These are phyloP conservation scores for Bemisia tabaci DNA, from an alignment of 1,140 invertebrate species.

Conservation along the genomic window DNA sequence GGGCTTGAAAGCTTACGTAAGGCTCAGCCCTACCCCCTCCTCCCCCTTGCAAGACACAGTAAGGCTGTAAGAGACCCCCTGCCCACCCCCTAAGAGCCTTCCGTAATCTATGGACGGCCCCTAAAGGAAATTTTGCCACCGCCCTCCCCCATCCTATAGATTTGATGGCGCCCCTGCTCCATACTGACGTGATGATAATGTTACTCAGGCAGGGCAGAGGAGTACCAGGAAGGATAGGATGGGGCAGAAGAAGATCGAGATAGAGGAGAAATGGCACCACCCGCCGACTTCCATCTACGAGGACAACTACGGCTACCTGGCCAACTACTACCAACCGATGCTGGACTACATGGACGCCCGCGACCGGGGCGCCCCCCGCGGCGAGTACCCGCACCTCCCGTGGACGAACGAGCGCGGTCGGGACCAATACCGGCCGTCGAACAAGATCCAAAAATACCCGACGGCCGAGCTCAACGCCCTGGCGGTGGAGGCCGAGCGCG, in stretches of 20 bases:
- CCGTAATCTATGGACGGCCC: no score
- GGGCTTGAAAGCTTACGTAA: no score
- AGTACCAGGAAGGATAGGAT: no score
- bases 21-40: no score
- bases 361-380: slow-evolving; percentile 21
- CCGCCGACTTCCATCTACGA: slow-evolving; percentile 56
- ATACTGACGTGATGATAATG: no score
- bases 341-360: slow-evolving; percentile 56
- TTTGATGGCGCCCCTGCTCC: no score
- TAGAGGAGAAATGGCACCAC: slow-evolving; percentile 29
- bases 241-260: not conserved
- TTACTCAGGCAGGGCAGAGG: no score
- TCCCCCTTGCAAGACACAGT: no score
- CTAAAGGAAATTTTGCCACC: no score
- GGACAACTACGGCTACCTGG: slow-evolving; percentile 62
- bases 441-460: slow-evolving; percentile 22
- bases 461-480: slow-evolving; percentile 8
- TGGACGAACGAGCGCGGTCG: slow-evolving; percentile 55
- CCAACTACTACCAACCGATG: slow-evolving; percentile 71
- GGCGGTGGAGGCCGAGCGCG: slow-evolving; percentile 23
- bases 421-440: slow-evolving; percentile 35
- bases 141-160: no score
- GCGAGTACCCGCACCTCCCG: slow-evolving; percentile 47
- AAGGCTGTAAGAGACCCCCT: no score
- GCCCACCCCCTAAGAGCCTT: no score